Base-by-base conservation (phyloP, 1,140 invertebrate genomes). In the Leptinotarsa texana region DNA sequence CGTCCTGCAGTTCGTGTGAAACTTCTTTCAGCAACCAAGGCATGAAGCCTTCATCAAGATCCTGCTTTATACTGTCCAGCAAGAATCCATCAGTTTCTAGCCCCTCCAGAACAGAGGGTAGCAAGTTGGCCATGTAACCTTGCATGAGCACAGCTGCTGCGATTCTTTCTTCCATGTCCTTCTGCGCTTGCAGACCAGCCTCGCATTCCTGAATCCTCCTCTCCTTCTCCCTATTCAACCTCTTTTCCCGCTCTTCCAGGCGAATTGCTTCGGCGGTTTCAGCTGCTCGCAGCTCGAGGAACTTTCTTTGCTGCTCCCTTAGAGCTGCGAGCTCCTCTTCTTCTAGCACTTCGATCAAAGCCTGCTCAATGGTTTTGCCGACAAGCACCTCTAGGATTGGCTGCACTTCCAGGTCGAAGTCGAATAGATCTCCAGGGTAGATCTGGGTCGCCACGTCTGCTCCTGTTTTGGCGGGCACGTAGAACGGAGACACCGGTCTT, bases 11-110 rank as follows among this genome's bases (percentile, higher is more conserved):
- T 85, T 96, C 93, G 72, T 89, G 87, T 51, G 92, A 91, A 17
- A 96, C 93, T 84, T 95, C 93, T 17, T 91, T 90, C 85, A 94
- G 91, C 75, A 97, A 86, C 95, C 95, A 96, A n/a, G 94, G 93
- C 88, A 96, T 92, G 84, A 96, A 93, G 63, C 90, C 90, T 79
- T 94, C 92, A 81, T 95, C 93, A 0, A 93, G 87, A 73, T 92
- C 91, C 86, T 89, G 85, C 83, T 91, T 90, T 72, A 93, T 89
- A 65, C 91, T 90, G 81, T 94, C 92, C 80, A 90, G 85, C 75
- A 95, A 88, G 84, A 92, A 93, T 1, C 93, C 93, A 81, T 93
- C 91, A 79, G 92, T 90, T 77, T 91, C 90, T 42, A 96, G 88
- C 51, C 91, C 92, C 79, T 94, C 92, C 71, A 96, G 89, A 62